phyloP scores from a whole-genome alignment of 2,797 vertebrate genomes.

The Anabas testudineus region DNA sequence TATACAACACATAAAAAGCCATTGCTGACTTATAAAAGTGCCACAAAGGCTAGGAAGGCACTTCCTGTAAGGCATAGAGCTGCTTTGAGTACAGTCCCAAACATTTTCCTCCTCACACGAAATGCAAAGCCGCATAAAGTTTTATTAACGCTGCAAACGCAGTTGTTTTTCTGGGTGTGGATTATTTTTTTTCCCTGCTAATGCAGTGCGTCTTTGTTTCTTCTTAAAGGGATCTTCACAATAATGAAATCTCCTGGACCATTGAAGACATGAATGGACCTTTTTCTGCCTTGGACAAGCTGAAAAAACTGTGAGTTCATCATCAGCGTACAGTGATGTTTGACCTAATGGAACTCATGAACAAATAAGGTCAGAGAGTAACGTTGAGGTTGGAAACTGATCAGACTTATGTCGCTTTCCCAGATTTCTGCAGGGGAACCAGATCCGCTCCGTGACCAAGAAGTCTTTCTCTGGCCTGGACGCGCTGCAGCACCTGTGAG shows the following conservation, averaged over 20 bases:
- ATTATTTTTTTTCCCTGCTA: conserved; percentile 59
- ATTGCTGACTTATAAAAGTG: conserved; percentile 51
- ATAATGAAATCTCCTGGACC: conserved; percentile 99
- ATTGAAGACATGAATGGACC: conserved; percentile 99
- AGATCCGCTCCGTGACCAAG: conserved; percentile 95
- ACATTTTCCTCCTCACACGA: conserved; percentile 35
- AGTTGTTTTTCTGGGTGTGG: conserved; percentile 69
- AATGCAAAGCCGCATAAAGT: conserved; percentile 47
- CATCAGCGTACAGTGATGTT: background rate
- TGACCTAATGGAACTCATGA: background rate
- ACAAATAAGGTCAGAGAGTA: background rate
- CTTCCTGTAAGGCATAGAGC: conserved; percentile 55
- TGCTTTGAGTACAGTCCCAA: conserved; percentile 58
- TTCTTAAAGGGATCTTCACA: conserved; percentile 89
- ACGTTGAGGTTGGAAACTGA: conserved; percentile 23
- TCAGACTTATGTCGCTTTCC: conserved; percentile 23
- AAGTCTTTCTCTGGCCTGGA: conserved; percentile 98
- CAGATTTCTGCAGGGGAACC: conserved; percentile 94
- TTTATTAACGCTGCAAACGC: conserved; percentile 60
- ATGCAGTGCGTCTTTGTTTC: conserved; percentile 57
- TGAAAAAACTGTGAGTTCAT: conserved; percentile 90
- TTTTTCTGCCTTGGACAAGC: conserved; percentile 93
- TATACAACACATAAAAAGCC: conserved; percentile 41
- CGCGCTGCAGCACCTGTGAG: conserved; percentile 95
- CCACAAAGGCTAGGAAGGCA: conserved; percentile 49